Conservation (phyloP, 2,113 vertebrate genomes). For the Coturnix japonica region DNA sequence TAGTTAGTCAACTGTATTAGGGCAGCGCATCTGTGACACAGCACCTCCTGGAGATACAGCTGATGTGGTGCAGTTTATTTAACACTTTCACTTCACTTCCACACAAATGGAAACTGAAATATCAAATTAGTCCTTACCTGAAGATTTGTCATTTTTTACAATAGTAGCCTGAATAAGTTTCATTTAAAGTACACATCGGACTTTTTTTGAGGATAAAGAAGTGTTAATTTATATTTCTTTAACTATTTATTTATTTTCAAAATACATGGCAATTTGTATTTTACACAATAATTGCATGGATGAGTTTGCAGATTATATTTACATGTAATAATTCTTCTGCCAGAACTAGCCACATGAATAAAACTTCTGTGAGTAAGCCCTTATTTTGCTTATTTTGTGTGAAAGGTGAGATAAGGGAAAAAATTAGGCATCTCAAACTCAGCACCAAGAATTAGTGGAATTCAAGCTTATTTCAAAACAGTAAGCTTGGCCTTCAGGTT, state of each 20-base stretch:
- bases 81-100: neutral
- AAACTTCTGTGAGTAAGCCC: neutral
- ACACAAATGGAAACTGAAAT: neutral
- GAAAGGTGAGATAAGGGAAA: neutral
- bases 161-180: neutral
- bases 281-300: neutral
- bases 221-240: neutral
- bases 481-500: neutral
- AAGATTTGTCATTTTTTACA: rapidly evolving
- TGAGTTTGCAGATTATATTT: neutral
- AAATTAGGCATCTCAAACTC: neutral
- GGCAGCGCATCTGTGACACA: neutral
- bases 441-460: slow-evolving; percentile 4
- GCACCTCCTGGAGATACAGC: neutral
- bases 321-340: neutral
- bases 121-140: neutral
- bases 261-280: neutral
- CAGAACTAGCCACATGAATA: neutral
- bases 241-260: neutral
- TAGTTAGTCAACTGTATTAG: neutral
- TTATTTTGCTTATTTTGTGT: neutral
- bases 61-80: neutral
- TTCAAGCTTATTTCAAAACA: slow-evolving; percentile 53
- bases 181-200: neutral
- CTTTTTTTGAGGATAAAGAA: neutral